Evolutionary conservation across 2,797 vertebrate species (phyloP).

Genomic region (Dendrocincla tyrannina): DNA sequence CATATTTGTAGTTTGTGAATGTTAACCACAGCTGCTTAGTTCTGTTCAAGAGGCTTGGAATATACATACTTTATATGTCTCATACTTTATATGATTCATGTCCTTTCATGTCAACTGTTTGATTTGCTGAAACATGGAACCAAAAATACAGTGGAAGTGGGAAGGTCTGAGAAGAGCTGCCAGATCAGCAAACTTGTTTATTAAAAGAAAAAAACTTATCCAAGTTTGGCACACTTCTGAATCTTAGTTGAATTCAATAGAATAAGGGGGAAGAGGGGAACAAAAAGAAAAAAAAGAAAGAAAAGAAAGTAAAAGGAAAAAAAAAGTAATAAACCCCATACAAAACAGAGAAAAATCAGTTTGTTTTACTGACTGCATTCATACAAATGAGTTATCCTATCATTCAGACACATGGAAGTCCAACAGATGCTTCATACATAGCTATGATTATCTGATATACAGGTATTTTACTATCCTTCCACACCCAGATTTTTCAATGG

Average conservation of each 20-base stretch:
- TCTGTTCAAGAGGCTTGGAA: constrained; percentile 58
- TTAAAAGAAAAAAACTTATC: background rate
- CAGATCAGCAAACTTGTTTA: constrained; percentile 24
- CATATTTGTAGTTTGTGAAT: constrained; percentile 70
- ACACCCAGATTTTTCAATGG: constrained; percentile 16
- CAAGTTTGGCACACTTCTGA: background rate
- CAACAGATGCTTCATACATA: background rate
- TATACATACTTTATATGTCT: constrained; percentile 62
- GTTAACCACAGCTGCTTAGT: constrained; percentile 72
- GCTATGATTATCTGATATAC: background rate
- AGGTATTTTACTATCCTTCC: background rate
- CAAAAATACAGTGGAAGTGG: constrained; percentile 9
- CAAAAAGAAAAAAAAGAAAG: background rate
- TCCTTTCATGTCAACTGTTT: constrained; percentile 60
- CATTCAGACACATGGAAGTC: background rate
- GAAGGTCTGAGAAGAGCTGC: constrained; percentile 25
- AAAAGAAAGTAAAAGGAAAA: background rate
- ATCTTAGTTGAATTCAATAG: background rate
- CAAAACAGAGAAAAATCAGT: too few species aligned
- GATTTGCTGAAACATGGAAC: constrained; percentile 64
- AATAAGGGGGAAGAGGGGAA: background rate
- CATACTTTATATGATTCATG: constrained; percentile 64
- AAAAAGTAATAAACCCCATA: background rate
- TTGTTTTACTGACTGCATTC: background rate
- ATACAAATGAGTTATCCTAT: background rate